Percentiles rank a stretch among this genome's conserved stretches.
Conservation (phyloP, 2,113 vertebrate species). For the Crotalus tigris region DNA sequence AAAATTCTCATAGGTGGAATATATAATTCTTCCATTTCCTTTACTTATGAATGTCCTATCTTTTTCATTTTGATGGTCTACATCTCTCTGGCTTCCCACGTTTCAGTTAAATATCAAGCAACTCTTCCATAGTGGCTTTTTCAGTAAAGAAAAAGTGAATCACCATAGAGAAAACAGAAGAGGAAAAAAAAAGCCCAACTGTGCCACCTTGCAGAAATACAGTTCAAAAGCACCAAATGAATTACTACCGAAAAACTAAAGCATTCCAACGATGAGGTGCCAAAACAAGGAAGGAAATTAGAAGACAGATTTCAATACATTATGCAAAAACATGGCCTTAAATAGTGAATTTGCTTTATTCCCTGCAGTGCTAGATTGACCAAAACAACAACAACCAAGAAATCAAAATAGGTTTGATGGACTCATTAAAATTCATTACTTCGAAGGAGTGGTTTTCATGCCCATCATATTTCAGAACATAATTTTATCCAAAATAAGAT, state of each 20-base stretch:
- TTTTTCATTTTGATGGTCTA: background rate
- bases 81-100: background rate
- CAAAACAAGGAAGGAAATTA: background rate
- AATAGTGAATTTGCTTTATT: background rate
- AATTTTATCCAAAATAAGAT: background rate
- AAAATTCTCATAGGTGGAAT: background rate
- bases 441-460: background rate
- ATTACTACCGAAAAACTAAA: background rate
- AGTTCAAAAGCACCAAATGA: background rate
- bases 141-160: background rate
- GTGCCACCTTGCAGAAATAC: background rate
- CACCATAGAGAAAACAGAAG: background rate
- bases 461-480: background rate
- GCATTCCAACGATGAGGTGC: background rate
- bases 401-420: background rate
- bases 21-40: background rate
- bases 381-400: no score
- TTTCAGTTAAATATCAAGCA: background rate
- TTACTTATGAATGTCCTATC: background rate
- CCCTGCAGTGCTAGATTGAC: background rate
- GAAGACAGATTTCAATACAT: background rate
- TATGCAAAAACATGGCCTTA: background rate
- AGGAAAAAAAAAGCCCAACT: background rate
- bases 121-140: background rate
- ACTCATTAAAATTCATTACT: background rate